Evolutionary conservation across 2,797 vertebrate genomes (phyloP).

Genomic region (Menidia menidia): DNA sequence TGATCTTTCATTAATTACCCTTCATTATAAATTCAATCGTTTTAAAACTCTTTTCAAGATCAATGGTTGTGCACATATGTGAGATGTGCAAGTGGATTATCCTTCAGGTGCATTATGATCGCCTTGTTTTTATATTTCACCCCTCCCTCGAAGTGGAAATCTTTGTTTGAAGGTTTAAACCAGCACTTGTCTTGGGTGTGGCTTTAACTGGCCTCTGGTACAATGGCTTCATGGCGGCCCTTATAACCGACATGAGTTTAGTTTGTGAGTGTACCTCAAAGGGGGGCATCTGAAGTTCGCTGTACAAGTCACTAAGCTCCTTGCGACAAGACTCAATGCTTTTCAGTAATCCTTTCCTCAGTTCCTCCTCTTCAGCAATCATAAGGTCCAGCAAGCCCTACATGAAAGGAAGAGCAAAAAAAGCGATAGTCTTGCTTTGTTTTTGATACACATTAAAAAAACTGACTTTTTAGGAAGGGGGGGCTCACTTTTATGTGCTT

Average conservation of each 20-base stretch:
- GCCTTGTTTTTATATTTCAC: too few relatives aligned
- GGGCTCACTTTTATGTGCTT: slow-evolving; percentile 89
- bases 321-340: slow-evolving; percentile 83
- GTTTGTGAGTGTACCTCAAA: slow-evolving; percentile 80
- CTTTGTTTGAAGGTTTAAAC: background rate
- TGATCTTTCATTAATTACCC: too few relatives aligned
- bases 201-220: background rate
- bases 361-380: slow-evolving; percentile 90
- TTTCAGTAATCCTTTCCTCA: slow-evolving; percentile 86
- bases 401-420: background rate
- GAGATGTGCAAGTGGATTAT: background rate
- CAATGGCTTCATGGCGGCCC: background rate
- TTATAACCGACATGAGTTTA: background rate
- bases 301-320: slow-evolving; percentile 82
- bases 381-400: slow-evolving; percentile 91
- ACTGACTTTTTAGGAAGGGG: too few relatives aligned
- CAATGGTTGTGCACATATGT: background rate
- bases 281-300: slow-evolving; percentile 84
- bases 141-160: background rate
- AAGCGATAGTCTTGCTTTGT: too few relatives aligned
- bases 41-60: background rate
- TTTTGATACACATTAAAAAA: too few relatives aligned
- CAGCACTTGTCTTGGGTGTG: too few relatives aligned
- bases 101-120: too few relatives aligned
- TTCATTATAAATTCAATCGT: too few relatives aligned